Percentiles rank a stretch among this genome's conserved stretches.
These are phyloP conservation scores for Venusia cambrica DNA, from an alignment of 2,888 invertebrate genomes.

Conservation along the genomic window DNA sequence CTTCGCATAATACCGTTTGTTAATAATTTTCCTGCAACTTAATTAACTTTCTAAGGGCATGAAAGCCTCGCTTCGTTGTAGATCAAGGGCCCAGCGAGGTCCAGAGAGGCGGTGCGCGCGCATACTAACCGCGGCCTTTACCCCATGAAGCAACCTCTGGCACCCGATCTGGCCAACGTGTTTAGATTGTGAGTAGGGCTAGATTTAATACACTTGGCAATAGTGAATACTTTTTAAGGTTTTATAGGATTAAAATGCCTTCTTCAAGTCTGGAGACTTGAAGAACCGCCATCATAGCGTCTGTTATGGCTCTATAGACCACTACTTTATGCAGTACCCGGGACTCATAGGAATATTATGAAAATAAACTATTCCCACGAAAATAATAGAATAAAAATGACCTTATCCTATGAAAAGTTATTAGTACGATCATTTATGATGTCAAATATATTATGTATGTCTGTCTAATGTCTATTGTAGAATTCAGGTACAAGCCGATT, in stretches of 20 bases:
- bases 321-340: no score
- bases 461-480: no score
- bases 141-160: conserved; percentile 47
- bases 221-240: conserved; percentile 3
- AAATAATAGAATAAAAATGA: no score
- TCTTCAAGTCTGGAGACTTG: no score
- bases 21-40: conserved; percentile 11
- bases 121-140: conserved; percentile 60
- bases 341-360: no score
- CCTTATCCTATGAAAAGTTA: no score
- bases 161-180: conserved; percentile 30
- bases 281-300: no score
- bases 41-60: conserved; percentile 29
- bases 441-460: no score
- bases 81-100: conserved; percentile 51
- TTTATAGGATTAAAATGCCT: conserved; percentile 1
- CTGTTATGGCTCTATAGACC: no score
- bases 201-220: conserved; percentile 15
- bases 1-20: not conserved
- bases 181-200: conserved; percentile 7
- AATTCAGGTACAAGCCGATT: no score
- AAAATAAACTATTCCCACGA: no score
- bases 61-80: conserved; percentile 35
- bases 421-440: no score
- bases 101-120: conserved; percentile 32